Evolutionary conservation across 64 coral and sea anemone species (phyloP), one percentile per base, ranked within the genome.

Genomic region (Montipora foliosa): DNA sequence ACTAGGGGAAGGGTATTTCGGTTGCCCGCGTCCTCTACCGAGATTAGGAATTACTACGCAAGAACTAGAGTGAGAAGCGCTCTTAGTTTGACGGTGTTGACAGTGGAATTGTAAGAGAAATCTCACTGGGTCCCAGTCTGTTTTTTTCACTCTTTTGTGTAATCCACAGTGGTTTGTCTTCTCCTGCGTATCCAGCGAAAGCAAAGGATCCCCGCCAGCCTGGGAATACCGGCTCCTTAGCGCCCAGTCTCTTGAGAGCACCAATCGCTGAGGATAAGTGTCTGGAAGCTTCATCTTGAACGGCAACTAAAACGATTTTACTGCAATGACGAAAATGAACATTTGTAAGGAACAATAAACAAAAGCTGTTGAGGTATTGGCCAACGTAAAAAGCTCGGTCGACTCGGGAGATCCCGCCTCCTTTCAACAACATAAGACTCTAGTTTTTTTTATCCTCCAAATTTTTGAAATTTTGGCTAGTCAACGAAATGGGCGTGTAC

Each of bases 241-340:
- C 74, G 7, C 87, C 87, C 47, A 89, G 73, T 77, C 87, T 89
- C 55, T 76, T 89, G 49, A 89, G 75, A 61, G 70, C 21, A 5
- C 44, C 68, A 73, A 89, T n/a, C 4, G 20, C 80, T 60, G 74
- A 15, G 8, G 20, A 17, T 59, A 58, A 29, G 50, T 60, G 21
- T 2, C 1, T 19, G 47, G 71, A 89, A 59, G 49, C 73, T 77
- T 89, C 74, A 1, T 89, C 87, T 89, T 89, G 87, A 73, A 89
- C 76, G 11, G 87, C 87, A 11, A 62, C 87, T 57, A 89, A 55
- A 51, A 89, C 87, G 57, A 89, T 89, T 77, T 89, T 62, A 89
- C 87, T 89, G 55, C 75, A 78, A 78, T 45, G 75, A 78, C 44
- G 75, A 78, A 78, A 78, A 47, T 12, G 44, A 47, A 78, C 75